Base-by-base conservation (phyloP, 2,888 invertebrate genomes). In the Drosophila leonis region DNA sequence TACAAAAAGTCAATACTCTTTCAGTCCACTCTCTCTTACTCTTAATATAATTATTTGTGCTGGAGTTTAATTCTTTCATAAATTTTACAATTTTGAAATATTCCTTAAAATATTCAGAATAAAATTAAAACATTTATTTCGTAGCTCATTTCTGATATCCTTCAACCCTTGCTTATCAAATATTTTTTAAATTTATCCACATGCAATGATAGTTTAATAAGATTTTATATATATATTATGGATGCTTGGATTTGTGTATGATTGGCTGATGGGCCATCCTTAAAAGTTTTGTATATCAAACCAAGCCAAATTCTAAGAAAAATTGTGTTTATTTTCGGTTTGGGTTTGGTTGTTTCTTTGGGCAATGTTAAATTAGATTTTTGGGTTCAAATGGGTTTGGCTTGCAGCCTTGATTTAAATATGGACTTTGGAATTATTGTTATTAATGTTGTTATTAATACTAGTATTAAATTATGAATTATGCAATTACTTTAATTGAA, bases 1-100 rank as follows among this genome's bases (percentile, higher is more conserved):
- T 42, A 27, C 6, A 29, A 46, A 74, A 59, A 57, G 41, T 20
- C 64, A 67, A 70, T 69, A 44, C 8, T 55, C 52, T 52, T 20
- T 73, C 78, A 65, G 33, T 0, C 2, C 78, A 31, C 68, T 78
- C 7, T 9, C 27, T 27, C 9, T n/a, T 10, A 12, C 20, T 6
- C 8, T 41, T 8, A 20, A 18, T 41, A 13, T 44, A 39, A n/a
- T 24, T 2, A 27, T 2, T 7, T 44, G 13, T 15, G 5, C 10
- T 13, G 24, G 13, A 44, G 24, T 2, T 24, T 3, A 24, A 3
- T 24, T 24, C 24, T 3, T 24, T 24, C 4, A 24, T 24, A 7
- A 27, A 44, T 12, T 44, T 18, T 48, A 18, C 15, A 20, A 24
- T 12, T 41, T 9, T 4, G 9, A 9, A 27, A 15, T 46, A 15